These are phyloP conservation scores for Nothocercus nigrocapillus DNA, from an alignment of 2,113 vertebrate species.

Conservation along the genomic window DNA sequence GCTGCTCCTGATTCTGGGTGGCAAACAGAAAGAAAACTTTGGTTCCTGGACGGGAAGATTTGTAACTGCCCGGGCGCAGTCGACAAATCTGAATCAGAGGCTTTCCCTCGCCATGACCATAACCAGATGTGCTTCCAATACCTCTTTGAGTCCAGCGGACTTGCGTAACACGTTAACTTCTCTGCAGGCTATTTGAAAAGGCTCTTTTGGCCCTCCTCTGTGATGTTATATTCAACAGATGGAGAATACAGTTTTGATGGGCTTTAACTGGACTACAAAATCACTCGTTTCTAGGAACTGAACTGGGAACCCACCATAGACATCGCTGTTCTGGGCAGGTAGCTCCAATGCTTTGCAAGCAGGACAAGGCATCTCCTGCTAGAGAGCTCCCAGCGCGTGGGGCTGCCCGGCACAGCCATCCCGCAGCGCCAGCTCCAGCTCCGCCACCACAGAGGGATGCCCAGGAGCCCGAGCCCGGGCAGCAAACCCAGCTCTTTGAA, in stretches of 20 bases:
- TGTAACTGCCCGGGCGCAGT: accelerated
- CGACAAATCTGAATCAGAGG: accelerated
- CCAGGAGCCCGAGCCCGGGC: not conserved
- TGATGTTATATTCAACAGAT: accelerated
- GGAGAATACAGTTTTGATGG: not conserved
- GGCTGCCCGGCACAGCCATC: accelerated
- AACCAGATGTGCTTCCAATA: not conserved
- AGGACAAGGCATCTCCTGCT: not conserved
- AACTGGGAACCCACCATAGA: not conserved
- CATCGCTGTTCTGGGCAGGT: not conserved
- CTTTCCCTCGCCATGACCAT: not conserved
- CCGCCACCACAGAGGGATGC: not conserved
- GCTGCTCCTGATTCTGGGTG: constrained; percentile 90
- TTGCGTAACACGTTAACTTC: accelerated
- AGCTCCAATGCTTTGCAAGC: not conserved
- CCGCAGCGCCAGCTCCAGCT: accelerated
- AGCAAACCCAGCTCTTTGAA: not conserved
- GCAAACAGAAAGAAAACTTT: not conserved
- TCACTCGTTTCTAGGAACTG: not conserved
- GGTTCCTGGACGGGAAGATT: accelerated
- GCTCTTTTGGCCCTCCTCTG: not conserved
- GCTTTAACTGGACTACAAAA: not conserved
- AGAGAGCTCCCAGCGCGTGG: not conserved
- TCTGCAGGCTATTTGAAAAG: not conserved
- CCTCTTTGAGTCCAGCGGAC: not conserved